Conservation (phyloP, 2,888 invertebrate genomes). For the Mycalesis mineus region DNA sequence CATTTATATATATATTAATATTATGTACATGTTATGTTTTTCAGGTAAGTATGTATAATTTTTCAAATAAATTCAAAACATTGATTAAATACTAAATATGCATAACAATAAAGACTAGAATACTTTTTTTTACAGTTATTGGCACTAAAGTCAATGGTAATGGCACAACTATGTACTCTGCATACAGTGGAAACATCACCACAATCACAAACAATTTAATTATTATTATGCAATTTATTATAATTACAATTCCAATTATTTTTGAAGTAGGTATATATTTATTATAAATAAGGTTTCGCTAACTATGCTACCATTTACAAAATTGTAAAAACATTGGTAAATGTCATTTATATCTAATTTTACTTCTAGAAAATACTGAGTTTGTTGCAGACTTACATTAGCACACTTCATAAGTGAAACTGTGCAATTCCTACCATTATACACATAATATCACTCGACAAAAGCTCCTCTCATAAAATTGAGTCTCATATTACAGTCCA, state of each 20-base stretch:
- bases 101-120: constrained; percentile 79
- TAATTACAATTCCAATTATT: constrained; percentile 52
- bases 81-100: constrained; percentile 76
- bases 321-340: constrained; percentile 65
- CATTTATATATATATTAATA: constrained; percentile 44
- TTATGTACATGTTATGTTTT: constrained; percentile 29
- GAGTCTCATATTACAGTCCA: constrained; percentile 46
- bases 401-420: constrained; percentile 62
- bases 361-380: constrained; percentile 70
- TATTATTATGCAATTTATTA: constrained; percentile 49
- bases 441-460: constrained; percentile 62
- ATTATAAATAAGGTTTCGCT: constrained; percentile 65
- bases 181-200: constrained; percentile 51
- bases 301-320: constrained; percentile 69
- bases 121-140: constrained; percentile 77
- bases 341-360: constrained; percentile 62
- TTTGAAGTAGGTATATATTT: constrained; percentile 34
- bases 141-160: constrained; percentile 74
- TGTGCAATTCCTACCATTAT: constrained; percentile 59
- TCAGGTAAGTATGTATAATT: constrained; percentile 46
- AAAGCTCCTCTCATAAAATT: constrained; percentile 57
- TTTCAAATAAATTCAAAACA: constrained; percentile 69
- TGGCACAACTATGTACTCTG: constrained; percentile 72
- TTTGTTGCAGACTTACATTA: constrained; percentile 60
- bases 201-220: constrained; percentile 40